phyloP scores from a whole-genome alignment of 1,140 invertebrate species.

The Meloidogyne exigua region DNA sequence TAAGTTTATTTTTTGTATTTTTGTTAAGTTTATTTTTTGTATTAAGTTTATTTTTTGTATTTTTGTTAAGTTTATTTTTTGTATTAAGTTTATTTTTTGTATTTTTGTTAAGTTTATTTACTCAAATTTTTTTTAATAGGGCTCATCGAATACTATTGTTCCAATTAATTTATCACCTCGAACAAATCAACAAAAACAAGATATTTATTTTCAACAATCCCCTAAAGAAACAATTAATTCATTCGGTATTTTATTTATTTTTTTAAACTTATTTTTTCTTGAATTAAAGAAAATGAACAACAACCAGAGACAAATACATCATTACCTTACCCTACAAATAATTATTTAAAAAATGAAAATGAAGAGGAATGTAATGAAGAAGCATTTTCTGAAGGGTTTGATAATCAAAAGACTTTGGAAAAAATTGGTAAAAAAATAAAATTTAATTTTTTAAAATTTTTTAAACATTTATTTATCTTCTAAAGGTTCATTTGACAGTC shows the following conservation, averaged over 20 bases:
- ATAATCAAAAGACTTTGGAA: constrained; percentile 10
- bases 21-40: too few species aligned
- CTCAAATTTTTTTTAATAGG: not conserved
- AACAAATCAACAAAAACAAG: not conserved
- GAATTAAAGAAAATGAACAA: not conserved
- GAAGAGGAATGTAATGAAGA: not conserved
- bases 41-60: too few species aligned
- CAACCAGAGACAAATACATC: not conserved
- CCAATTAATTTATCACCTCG: not conserved
- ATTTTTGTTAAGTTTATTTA: too few species aligned
- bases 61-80: too few species aligned
- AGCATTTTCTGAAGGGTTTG: not conserved
- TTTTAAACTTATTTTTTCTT: not conserved
- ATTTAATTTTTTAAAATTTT: constrained; percentile 2
- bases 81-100: too few species aligned
- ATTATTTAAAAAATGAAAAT: too few species aligned
- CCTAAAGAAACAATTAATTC: not conserved
- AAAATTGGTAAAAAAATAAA: constrained; percentile 8
- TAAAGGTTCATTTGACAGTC: constrained; percentile 34
- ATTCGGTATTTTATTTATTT: not conserved
- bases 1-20: too few species aligned
- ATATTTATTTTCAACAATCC: too few species aligned
- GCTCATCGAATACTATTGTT: not conserved
- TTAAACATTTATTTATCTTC: too few species aligned
- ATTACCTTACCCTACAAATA: too few species aligned